Base-by-base conservation (phyloP, 2,113 vertebrate species). In the Girardinichthys multiradiatus region DNA sequence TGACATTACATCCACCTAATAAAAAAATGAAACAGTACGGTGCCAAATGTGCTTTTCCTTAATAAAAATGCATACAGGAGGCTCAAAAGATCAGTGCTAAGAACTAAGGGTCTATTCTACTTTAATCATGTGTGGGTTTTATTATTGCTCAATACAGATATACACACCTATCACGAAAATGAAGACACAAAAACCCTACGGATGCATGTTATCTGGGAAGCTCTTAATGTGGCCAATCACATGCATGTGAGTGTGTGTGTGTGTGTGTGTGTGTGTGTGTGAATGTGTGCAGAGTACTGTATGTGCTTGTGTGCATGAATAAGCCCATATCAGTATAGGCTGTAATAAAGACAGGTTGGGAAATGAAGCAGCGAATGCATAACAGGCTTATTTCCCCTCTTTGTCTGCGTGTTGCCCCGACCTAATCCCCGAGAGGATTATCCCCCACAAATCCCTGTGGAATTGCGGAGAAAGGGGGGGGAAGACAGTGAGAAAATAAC, bases 331-430 rank as follows among this genome's bases (percentile, higher is more conserved):
- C 90, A 90, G 92, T 91, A 85, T 90, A 91, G 88, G 86, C 86
- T 91, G 90, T 93, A 93, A 92, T 92, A 92, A 92, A 93, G 92
- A 92, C 90, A 92, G 92, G 92, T 91, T 91, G 91, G 90, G 89
- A 93, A 92, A 92, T 92, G 90, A 92, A 92, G 90, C 91, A 92
- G 88, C 82, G 87, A 93, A 93, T 92, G 89, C 92, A 92, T 92
- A 93, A 93, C 92, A 91, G 90, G 92, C 90, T 93, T 93, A 93
- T 92, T 93, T 92, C 89, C 90, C 87, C 91, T 93, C 90, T 91
- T 91, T 93, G 92, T 92, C 91, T 92, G 90, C 86, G 86, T 93
- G 92, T 93, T 93, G 91, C 91, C 90, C 89, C 86, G 86, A 90
- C 89, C 90, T 93, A 93, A 93, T 93, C 92, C 92, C 90, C 90